These are phyloP conservation scores for Rhimphoctona megacephalus DNA, from an alignment of 2,888 invertebrate species.

Conservation along the genomic window DNA sequence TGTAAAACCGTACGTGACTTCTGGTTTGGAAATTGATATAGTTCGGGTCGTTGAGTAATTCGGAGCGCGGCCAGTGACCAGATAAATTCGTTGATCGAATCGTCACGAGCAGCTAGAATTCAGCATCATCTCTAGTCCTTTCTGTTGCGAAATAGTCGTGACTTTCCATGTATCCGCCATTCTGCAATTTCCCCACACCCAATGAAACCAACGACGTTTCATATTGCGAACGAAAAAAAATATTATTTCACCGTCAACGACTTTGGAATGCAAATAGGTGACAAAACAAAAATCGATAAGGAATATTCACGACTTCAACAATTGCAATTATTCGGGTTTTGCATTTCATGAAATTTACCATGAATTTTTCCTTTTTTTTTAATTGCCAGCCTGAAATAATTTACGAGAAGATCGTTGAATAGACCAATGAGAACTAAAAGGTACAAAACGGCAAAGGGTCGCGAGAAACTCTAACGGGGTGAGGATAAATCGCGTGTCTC, in stretches of 20 bases:
- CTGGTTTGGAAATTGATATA: slow-evolving; percentile 67
- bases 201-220: slow-evolving; percentile 18
- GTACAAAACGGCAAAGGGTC: background rate
- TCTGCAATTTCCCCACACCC: slow-evolving; percentile 21
- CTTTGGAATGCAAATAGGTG: slow-evolving; percentile 3
- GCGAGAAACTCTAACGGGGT: background rate
- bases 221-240: slow-evolving; percentile 14
- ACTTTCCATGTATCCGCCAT: slow-evolving; percentile 6
- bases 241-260: slow-evolving; percentile 29
- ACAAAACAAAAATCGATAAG: slow-evolving; percentile 12
- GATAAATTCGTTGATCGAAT: slow-evolving; percentile 68
- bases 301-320: background rate
- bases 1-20: slow-evolving; percentile 54
- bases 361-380: background rate
- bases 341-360: background rate
- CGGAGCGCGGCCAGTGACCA: slow-evolving; percentile 57
- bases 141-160: slow-evolving; percentile 12
- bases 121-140: slow-evolving; percentile 3
- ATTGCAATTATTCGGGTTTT: slow-evolving; percentile 27
- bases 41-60: slow-evolving; percentile 62
- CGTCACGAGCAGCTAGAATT: slow-evolving; percentile 55
- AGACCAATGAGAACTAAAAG: background rate
- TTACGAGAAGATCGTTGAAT: background rate
- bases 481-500: slow-evolving; percentile 65
- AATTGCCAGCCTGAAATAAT: background rate